Conservation (phyloP, 2,113 vertebrate species). For the Puma concolor region DNA sequence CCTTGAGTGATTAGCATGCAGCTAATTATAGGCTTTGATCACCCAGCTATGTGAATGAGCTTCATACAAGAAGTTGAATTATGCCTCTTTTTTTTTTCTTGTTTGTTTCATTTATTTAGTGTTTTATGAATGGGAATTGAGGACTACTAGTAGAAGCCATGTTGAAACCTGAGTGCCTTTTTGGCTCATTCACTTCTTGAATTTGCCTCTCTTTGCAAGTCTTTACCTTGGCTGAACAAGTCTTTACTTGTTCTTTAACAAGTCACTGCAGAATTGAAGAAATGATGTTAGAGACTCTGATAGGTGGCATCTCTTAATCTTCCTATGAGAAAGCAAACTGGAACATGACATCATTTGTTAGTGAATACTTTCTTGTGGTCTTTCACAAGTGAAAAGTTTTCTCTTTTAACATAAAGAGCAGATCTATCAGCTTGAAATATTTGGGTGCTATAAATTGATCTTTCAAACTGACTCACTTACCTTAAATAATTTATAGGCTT, state of each 20-base stretch:
- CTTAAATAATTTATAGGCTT: slow-evolving; percentile 22
- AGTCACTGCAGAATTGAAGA: background rate
- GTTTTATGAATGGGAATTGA: slow-evolving; percentile 20
- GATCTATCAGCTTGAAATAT: slow-evolving; percentile 33
- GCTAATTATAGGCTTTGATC: background rate
- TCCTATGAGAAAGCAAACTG: slow-evolving; percentile 27
- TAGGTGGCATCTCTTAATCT: background rate
- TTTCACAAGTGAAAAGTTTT: background rate
- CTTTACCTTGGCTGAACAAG: background rate
- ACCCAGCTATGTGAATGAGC: background rate
- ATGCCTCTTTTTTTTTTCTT: background rate
- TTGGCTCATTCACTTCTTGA: background rate
- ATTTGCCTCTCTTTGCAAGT: background rate
- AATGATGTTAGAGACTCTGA: background rate
- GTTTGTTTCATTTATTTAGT: background rate
- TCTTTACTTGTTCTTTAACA: background rate
- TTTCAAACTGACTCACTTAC: slow-evolving; percentile 12
- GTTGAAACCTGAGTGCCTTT: background rate
- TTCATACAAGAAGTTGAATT: background rate
- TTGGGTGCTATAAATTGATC: slow-evolving; percentile 50
- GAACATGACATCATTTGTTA: background rate
- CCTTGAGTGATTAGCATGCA: background rate
- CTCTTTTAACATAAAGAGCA: slow-evolving; percentile 42
- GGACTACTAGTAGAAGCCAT: background rate
- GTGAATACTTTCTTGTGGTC: background rate